These are phyloP conservation scores for Dicerorhinus sumatrensis DNA, from an alignment of 2,113 vertebrate genomes.

Conservation along the genomic window DNA sequence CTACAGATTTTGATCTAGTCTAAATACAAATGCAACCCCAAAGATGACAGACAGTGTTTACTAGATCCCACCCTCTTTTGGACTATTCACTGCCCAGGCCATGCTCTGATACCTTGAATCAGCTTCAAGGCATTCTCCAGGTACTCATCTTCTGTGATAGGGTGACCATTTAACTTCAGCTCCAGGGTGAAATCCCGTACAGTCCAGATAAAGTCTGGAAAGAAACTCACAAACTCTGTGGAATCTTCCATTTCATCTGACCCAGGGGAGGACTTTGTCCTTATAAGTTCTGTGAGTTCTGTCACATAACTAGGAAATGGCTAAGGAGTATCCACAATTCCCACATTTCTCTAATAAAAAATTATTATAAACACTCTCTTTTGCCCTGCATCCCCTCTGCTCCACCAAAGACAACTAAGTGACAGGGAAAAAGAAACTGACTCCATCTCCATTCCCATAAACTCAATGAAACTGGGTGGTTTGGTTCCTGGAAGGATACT, in stretches of 20 bases:
- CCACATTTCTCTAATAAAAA: slow-evolving; percentile 56
- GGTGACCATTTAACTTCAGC: slow-evolving; percentile 11
- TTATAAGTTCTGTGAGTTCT: slow-evolving; percentile 69
- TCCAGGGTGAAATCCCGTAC: slow-evolving; percentile 76
- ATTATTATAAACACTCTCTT: neutral
- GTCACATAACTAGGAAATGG: slow-evolving; percentile 63
- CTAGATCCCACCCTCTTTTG: neutral
- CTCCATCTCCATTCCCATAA: neutral
- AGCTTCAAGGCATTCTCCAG: slow-evolving; percentile 68
- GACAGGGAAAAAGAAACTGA: neutral
- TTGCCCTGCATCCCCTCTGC: neutral
- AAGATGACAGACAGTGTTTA: neutral
- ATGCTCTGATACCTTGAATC: slow-evolving; percentile 20
- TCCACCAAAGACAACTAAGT: neutral
- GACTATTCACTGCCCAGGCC: neutral
- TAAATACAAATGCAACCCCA: neutral
- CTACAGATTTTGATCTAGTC: neutral
- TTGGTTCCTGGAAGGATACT: slow-evolving; percentile 64
- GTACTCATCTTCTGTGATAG: slow-evolving; percentile 68
- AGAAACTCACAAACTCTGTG: slow-evolving; percentile 65
- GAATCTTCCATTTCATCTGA: neutral
- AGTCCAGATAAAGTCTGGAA: slow-evolving; percentile 77
- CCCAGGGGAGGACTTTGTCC: slow-evolving; percentile 26
- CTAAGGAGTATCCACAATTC: slow-evolving; percentile 46
- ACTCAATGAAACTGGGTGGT: neutral